A percentile compares a stretch with the other conserved stretches of the same genome.
phyloP scores from a whole-genome alignment of 2,888 invertebrate species.

The Ephialtes manifestator region DNA sequence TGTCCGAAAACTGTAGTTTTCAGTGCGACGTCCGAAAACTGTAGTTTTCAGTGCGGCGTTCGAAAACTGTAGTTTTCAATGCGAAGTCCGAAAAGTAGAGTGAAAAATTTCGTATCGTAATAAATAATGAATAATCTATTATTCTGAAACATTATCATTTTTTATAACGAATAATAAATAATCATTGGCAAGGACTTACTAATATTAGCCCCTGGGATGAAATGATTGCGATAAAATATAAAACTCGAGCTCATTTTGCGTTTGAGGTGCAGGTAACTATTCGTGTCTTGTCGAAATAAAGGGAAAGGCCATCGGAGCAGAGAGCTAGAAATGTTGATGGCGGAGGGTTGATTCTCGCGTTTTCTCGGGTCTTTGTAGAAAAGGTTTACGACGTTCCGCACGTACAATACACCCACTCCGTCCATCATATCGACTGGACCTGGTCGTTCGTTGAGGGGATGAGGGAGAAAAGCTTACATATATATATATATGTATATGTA shows the following conservation, averaged over 20 bases:
- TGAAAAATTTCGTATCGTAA: no score
- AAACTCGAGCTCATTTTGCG: conserved; percentile 41
- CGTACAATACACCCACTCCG: conserved; percentile 33
- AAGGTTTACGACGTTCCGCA: conserved; percentile 32
- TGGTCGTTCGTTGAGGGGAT: conserved; percentile 22
- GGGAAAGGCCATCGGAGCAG: conserved; percentile 12
- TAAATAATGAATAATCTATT: no score
- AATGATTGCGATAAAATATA: no score
- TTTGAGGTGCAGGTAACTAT: conserved; percentile 66
- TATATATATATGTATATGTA: background rate
- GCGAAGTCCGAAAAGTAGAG: no score
- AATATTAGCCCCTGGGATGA: no score
- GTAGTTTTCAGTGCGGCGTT: no score
- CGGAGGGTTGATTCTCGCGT: conserved; percentile 31
- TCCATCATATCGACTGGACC: conserved; percentile 40
- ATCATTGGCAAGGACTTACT: no score
- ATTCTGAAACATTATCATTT: no score
- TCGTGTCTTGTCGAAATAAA: conserved; percentile 66
- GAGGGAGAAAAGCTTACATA: conserved; percentile 17
- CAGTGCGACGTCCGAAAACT: no score
- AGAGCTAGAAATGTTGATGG: conserved; percentile 57
- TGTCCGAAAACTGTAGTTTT: no score
- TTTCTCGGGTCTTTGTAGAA: conserved; percentile 20
- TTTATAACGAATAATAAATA: no score
- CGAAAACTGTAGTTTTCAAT: no score